Base-by-base conservation (phyloP, 2,888 invertebrate species). In the Aphrophora alni region DNA sequence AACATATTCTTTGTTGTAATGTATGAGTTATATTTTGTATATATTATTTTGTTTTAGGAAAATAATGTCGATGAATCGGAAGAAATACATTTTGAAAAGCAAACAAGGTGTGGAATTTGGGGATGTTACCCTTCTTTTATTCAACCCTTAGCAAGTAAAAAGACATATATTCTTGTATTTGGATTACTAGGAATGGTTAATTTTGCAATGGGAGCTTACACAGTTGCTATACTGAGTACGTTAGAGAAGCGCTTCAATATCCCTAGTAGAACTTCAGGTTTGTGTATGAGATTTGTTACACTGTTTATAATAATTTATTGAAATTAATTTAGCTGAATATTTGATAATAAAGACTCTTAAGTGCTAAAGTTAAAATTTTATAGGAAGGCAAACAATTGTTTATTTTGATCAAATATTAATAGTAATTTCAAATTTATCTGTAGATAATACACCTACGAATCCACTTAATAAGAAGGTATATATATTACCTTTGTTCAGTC, bases 231-330 rank as follows among this genome's bases (percentile, higher is more conserved):
- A 14, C 88, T 93, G 83, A 92, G 92, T 77, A 93, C 93, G 4
- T 88, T 93, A 85, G 93, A 93, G 86, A 93, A 92, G 85, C 89
- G 93, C 83, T 93, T 93, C 87, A 92, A 92, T 87, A 92, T 93
- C 85, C 92, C 92, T 59, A 93, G 93, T 85, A 91, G 91, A 86
- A 92, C 92, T 24, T 92, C 92, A 85, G 93, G 93, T 93, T 44
- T 44, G 44, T 44, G 2, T 7, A 33, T 10, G 10, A 33, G 4
- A 33, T 10, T 33, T 33, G 33, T 33, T 33, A 33, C 10, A 33
- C 4, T 33, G 5, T 33, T 33, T 7, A 4, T 33, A 33, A 10
- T 33, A 7, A 33, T 10, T 33, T 33, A 7, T 7, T 33, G 5
- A 7, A 33, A 33, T 33, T 7, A 7, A 7, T 10, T 33, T 33